Base-by-base conservation (phyloP, 2,888 invertebrate species). In the Syrphus vitripennis region DNA sequence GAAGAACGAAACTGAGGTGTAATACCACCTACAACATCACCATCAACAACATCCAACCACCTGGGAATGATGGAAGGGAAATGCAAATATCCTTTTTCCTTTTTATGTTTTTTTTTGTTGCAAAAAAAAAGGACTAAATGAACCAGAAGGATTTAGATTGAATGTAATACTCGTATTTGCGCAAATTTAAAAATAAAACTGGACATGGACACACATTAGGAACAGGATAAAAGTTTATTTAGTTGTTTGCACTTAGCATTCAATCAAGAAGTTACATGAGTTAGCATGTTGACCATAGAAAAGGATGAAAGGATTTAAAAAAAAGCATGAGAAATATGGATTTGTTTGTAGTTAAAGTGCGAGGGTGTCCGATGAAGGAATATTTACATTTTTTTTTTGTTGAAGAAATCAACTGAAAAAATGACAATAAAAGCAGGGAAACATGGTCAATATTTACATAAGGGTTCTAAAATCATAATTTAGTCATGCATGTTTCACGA, bases 51-150 rank as follows among this genome's bases (percentile, higher is more conserved):
- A 42, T 63, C 50, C 29, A 14, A 53, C 83, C 84, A 81, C 80
- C 72, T 61, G 81, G 69, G 50, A 59, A 40, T 67, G 42, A 45
- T 65, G 77, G 53, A 63, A 45, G 63, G 82, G 82, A 86, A 86
- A 86, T 86, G 86, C 86, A 86, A 86, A 86, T 86, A 86, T 82
- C 82, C 86, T 86, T 74, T 86, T 82, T 50, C 26, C 29, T 19
- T n/a, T 19, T 50, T 50, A 6, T n/a, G 14, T 50, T 6, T 14
- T 6, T 26, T n/a, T 9, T 45, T 14, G 48, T 21, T 6, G 4
- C 0, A 19, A 16, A 12, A 42, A 5, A 55, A 40, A 59, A 45
- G 55, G 34, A 74, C 82, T 86, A 82, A 86, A 86, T 86, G 86
- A 86, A 86, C 77, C 74, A 86, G 77, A 82, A 86, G 55, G 48